Conservation (phyloP, 2,888 invertebrate genomes). For the Perizoma flavofasciatum region DNA sequence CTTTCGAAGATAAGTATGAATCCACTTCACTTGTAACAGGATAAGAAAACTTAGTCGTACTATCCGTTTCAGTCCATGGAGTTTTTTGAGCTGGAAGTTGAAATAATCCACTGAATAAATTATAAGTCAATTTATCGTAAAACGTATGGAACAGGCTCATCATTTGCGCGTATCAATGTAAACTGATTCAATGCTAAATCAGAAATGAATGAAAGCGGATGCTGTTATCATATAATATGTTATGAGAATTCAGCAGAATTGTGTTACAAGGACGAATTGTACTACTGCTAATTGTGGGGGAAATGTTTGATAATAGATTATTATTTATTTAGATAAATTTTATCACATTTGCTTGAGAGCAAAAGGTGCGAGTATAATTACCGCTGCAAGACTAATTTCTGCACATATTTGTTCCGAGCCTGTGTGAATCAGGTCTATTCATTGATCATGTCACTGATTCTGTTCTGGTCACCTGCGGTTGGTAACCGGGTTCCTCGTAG, state of each 20-base stretch:
- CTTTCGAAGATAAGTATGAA: slow-evolving; percentile 60
- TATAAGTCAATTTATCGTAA: slow-evolving; percentile 54
- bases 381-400: no score
- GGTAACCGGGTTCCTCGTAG: no score
- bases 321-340: neutral
- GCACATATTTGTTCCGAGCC: no score
- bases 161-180: slow-evolving; percentile 50
- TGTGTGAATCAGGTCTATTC: no score
- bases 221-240: slow-evolving; percentile 62
- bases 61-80: slow-evolving; percentile 72
- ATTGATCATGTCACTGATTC: no score
- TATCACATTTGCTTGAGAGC: no score
- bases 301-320: slow-evolving; percentile 3
- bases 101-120: slow-evolving; percentile 58
- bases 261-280: slow-evolving; percentile 20
- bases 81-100: slow-evolving; percentile 78
- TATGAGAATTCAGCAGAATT: slow-evolving; percentile 28
- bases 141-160: slow-evolving; percentile 54
- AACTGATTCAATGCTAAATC: slow-evolving; percentile 49
- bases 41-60: slow-evolving; percentile 66
- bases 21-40: slow-evolving; percentile 65
- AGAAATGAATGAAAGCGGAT: slow-evolving; percentile 50
- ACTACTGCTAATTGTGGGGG: slow-evolving; percentile 1
- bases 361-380: no score
- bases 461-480: no score